These are phyloP conservation scores for Bombyx mori DNA, from an alignment of 1,140 invertebrate species.

Conservation along the genomic window ASM3026992v2 NC_085123.1:13381501-13382000, in stretches of 20 bases:
- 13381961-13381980: no score
- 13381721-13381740: constrained; percentile 20
- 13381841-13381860: no score
- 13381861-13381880: no score
- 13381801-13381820: not conserved
- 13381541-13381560: constrained; percentile 36
- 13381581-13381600: constrained; percentile 52
- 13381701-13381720: constrained; percentile 23
- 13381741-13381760: constrained; percentile 35
- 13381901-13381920: no score
- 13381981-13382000: no score
- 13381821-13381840: no score
- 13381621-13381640: constrained; percentile 6
- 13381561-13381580: constrained; percentile 38
- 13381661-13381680: not conserved
- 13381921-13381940: no score
- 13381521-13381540: not conserved
- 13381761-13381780: constrained; percentile 23
- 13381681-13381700: constrained; percentile 13
- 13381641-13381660: constrained; percentile 10
- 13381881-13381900: no score
- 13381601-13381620: constrained; percentile 38
- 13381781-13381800: constrained; percentile 18
- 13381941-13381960: no score
- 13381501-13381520: no score